A percentile compares a stretch with the other conserved stretches of the same genome.
Evolutionary conservation across 2,797 vertebrate species (phyloP).

Genomic region (Anas capensis): DNA sequence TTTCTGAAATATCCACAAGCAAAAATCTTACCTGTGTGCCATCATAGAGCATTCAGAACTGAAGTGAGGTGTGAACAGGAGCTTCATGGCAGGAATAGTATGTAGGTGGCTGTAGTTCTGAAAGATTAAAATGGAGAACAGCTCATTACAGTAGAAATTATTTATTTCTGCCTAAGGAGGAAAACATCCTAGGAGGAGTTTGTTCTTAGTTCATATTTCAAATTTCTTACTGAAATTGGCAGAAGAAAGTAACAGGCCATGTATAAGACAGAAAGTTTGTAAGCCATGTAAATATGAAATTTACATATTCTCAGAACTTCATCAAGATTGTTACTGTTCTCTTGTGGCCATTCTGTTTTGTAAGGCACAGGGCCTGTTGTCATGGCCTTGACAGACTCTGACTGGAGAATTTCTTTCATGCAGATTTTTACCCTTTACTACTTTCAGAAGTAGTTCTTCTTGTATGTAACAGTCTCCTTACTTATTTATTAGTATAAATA

Average conservation of each 20-base stretch:
- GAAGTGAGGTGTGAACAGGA: background rate
- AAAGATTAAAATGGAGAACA: background rate
- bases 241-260: background rate
- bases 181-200: background rate
- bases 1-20: background rate
- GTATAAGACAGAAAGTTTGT: background rate
- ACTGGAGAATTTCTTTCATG: background rate
- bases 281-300: background rate
- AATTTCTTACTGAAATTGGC: background rate
- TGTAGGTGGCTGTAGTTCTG: background rate
- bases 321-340: background rate
- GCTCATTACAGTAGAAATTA: background rate
- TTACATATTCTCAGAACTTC: background rate
- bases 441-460: background rate
- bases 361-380: background rate
- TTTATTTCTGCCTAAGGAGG: background rate
- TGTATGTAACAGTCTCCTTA: background rate
- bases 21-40: background rate
- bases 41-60: background rate
- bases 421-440: background rate
- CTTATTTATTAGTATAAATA: background rate
- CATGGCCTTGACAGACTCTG: background rate
- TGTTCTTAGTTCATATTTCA: background rate
- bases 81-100: background rate
- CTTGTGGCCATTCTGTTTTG: background rate